Conservation (phyloP, 2,113 vertebrate species). For the Opisthocomus hoazin region DNA sequence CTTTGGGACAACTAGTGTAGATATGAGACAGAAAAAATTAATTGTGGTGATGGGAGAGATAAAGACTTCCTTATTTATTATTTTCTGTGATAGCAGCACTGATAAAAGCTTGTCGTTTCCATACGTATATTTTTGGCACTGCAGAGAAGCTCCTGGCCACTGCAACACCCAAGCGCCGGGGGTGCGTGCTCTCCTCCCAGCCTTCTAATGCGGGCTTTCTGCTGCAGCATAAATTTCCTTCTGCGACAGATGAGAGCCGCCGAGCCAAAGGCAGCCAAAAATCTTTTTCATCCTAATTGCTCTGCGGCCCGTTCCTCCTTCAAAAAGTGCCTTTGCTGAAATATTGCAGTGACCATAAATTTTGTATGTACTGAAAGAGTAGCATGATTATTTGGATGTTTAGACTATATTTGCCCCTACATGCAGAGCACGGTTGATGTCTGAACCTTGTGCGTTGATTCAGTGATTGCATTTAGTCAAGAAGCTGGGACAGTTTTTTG, state of each 20-base stretch:
- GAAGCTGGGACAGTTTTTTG: background rate
- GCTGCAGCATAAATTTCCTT: background rate
- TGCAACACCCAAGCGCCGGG: background rate
- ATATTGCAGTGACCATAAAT: slow-evolving; percentile 1
- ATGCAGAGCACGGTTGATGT: background rate
- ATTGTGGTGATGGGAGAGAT: background rate
- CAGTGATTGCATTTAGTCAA: background rate
- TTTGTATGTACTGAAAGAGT: background rate
- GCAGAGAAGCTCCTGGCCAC: background rate
- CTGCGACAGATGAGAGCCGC: background rate
- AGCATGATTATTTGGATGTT: background rate
- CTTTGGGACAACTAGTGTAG: background rate
- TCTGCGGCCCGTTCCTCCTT: background rate
- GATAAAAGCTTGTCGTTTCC: background rate
- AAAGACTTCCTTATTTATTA: background rate
- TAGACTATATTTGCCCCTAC: background rate
- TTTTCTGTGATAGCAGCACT: background rate
- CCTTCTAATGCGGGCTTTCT: background rate
- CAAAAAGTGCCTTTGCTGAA: background rate
- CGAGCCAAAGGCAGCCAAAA: background rate
- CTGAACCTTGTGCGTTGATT: background rate
- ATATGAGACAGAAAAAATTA: no score
- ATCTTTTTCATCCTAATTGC: slow-evolving; percentile 1
- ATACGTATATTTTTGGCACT: background rate
- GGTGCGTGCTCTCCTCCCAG: background rate